These are phyloP conservation scores for Hemichromis elongatus DNA, from an alignment of 2,113 vertebrate species.

Conservation along the genomic window DNA sequence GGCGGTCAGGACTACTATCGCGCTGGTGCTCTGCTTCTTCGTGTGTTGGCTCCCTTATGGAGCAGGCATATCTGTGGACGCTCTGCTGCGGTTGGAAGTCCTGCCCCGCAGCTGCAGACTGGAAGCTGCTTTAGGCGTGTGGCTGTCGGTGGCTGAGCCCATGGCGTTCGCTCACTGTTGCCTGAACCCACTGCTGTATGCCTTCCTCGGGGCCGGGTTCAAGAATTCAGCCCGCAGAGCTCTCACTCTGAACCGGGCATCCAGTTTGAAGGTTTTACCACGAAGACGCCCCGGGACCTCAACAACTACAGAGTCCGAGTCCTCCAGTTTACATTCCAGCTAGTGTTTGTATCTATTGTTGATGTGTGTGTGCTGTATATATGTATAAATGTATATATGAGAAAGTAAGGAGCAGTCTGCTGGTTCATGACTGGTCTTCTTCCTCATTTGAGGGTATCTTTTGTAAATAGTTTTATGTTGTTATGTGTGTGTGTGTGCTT, in stretches of 20 bases:
- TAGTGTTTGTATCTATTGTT: slow-evolving; percentile 49
- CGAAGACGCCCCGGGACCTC: slow-evolving; percentile 88
- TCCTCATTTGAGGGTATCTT: not conserved
- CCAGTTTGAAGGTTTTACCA: slow-evolving; percentile 91
- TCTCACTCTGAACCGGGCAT: slow-evolving; percentile 86
- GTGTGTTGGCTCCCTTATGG: slow-evolving; percentile 96
- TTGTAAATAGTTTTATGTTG: slow-evolving; percentile 45
- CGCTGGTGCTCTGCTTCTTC: slow-evolving; percentile 92
- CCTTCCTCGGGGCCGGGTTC: slow-evolving; percentile 95
- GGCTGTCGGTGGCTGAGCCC: slow-evolving; percentile 89
- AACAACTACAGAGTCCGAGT: slow-evolving; percentile 95
- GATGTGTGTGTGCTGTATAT: not conserved
- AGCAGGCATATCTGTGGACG: slow-evolving; percentile 84
- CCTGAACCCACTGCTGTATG: slow-evolving; percentile 95
- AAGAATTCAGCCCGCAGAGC: slow-evolving; percentile 93
- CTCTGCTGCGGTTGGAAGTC: slow-evolving; percentile 82
- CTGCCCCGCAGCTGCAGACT: slow-evolving; percentile 81
- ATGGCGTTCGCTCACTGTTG: slow-evolving; percentile 96
- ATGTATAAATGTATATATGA: not conserved
- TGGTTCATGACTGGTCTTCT: slow-evolving; percentile 48
- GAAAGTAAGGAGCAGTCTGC: slow-evolving; percentile 44
- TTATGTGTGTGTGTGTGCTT: not conserved
- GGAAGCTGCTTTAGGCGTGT: slow-evolving; percentile 79
- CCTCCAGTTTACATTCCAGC: slow-evolving; percentile 97
- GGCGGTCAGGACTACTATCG: slow-evolving; percentile 92